Conservation (phyloP, 2,797 vertebrate genomes). For the Thaleichthys pacificus region DNA sequence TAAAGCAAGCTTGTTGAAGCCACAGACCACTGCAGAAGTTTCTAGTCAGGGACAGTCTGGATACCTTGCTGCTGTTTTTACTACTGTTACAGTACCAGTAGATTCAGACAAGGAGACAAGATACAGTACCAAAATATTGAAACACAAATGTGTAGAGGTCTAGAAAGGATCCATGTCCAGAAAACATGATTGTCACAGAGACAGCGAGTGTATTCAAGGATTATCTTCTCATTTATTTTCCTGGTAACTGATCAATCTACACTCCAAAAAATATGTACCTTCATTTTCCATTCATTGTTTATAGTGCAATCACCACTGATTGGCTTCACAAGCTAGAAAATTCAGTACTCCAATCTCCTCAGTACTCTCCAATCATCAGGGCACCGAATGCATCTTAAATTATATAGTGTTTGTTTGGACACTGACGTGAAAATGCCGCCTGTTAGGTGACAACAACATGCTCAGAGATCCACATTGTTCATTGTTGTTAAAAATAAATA, state of each 20-base stretch:
- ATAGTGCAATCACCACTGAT: conserved; percentile 2
- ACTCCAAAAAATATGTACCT: background rate
- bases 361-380: background rate
- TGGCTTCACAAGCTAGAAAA: background rate
- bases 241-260: background rate
- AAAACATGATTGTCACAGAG: background rate
- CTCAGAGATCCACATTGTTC: too few relatives aligned
- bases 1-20: too few relatives aligned
- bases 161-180: background rate
- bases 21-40: too few relatives aligned
- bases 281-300: background rate
- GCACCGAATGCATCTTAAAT: background rate
- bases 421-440: background rate
- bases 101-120: background rate
- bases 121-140: too few relatives aligned
- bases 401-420: background rate
- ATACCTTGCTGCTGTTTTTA: too few relatives aligned
- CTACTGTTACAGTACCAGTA: background rate
- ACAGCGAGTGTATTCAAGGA: background rate
- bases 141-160: too few relatives aligned
- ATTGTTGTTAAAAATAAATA: too few relatives aligned
- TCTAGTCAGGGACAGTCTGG: too few relatives aligned
- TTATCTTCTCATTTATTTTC: background rate
- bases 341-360: background rate
- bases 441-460: background rate